Percentiles rank a stretch among this genome's conserved stretches.
These are phyloP conservation scores for Ormia ochracea DNA, from an alignment of 2,888 invertebrate species.

Conservation along the genomic window DNA sequence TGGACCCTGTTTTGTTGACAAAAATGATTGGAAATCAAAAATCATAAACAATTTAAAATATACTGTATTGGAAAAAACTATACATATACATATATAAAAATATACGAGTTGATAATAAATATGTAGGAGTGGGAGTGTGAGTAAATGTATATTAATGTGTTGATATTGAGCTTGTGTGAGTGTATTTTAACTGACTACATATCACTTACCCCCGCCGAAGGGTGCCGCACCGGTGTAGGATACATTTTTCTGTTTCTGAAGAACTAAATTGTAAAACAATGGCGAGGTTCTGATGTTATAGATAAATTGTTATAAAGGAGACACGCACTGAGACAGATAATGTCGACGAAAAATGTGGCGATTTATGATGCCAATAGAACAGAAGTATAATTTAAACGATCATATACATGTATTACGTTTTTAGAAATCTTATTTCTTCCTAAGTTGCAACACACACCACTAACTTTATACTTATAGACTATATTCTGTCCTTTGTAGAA, in stretches of 20 bases:
- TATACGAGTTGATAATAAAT: slow-evolving; percentile 46
- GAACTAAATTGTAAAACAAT: slow-evolving; percentile 55
- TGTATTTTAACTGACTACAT: slow-evolving; percentile 52
- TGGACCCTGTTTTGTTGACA: slow-evolving; percentile 78
- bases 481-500: slow-evolving; percentile 36
- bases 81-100: slow-evolving; percentile 15
- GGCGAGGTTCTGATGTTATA: slow-evolving; percentile 11
- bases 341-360: neutral
- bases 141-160: slow-evolving; percentile 49
- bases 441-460: slow-evolving; percentile 35
- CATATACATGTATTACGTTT: slow-evolving; percentile 26
- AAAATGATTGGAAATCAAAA: slow-evolving; percentile 17
- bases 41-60: neutral
- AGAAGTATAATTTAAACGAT: slow-evolving; percentile 21
- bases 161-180: slow-evolving; percentile 26
- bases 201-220: slow-evolving; percentile 76
- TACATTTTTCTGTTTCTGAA: slow-evolving; percentile 70
- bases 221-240: slow-evolving; percentile 77
- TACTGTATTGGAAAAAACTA: neutral
- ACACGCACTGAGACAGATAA: neutral
- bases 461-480: slow-evolving; percentile 28
- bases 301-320: neutral
- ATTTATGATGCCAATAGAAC: neutral
- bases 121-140: slow-evolving; percentile 49
- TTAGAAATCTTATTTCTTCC: neutral